Conservation (phyloP, 1,140 invertebrate genomes). For the Dufourea novaeangliae region DNA sequence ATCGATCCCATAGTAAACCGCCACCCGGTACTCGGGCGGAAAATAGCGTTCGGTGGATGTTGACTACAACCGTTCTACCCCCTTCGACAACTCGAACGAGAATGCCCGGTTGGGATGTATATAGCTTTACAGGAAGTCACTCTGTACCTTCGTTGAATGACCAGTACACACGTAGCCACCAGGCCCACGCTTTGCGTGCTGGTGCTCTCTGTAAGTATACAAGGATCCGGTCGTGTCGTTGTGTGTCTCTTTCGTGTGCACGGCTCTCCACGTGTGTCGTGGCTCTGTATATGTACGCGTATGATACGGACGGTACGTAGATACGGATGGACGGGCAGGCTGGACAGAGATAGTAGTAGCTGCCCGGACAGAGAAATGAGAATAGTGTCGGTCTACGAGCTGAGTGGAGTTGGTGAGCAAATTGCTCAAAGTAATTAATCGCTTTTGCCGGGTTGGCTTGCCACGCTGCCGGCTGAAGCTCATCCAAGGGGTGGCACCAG, state of each 20-base stretch:
- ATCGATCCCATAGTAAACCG: constrained; percentile 64
- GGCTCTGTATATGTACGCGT: constrained; percentile 45
- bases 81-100: constrained; percentile 69
- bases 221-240: constrained; percentile 25
- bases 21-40: constrained; percentile 65
- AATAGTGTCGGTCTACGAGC: constrained; percentile 80
- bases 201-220: constrained; percentile 37
- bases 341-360: constrained; percentile 59
- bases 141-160: constrained; percentile 69
- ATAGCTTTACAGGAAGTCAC: constrained; percentile 72
- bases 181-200: constrained; percentile 31
- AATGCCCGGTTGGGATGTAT: constrained; percentile 65
- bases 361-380: constrained; percentile 76
- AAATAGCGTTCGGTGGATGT: constrained; percentile 67
- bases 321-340: constrained; percentile 55
- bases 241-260: constrained; percentile 35
- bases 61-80: constrained; percentile 64
- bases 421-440: constrained; percentile 81
- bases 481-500: constrained; percentile 76
- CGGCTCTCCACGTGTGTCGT: neutral
- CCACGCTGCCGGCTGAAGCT: constrained; percentile 73
- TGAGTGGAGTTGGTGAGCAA: constrained; percentile 80
- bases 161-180: constrained; percentile 61
- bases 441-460: constrained; percentile 79
- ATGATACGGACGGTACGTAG: constrained; percentile 59